These are phyloP conservation scores for Parotocinclus haroldoi DNA, from an alignment of 2,797 vertebrate species.

Conservation along the genomic window DNA sequence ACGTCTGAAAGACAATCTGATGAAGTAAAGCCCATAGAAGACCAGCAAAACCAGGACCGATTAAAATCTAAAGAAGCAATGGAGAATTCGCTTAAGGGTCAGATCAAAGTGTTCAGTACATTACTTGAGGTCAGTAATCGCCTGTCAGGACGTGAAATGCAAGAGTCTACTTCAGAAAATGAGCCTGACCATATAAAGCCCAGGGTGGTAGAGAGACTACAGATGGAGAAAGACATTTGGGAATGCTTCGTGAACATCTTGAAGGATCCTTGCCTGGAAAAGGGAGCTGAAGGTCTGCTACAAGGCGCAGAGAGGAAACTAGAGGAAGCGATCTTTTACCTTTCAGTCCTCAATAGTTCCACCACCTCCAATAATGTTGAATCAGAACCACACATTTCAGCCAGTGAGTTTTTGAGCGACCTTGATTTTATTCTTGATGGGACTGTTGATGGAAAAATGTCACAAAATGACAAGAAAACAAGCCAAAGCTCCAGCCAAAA, in stretches of 20 bases:
- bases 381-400: slow-evolving; percentile 5
- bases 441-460: slow-evolving; percentile 18
- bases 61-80: slow-evolving; percentile 32
- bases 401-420: slow-evolving; percentile 4
- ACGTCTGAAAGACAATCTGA: slow-evolving; percentile 21
- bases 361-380: background rate
- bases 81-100: slow-evolving; percentile 30
- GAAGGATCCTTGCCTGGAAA: slow-evolving; percentile 30
- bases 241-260: slow-evolving; percentile 44
- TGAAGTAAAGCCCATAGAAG: background rate
- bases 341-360: slow-evolving; percentile 36
- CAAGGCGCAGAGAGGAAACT: slow-evolving; percentile 44
- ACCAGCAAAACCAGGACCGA: background rate
- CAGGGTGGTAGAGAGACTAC: slow-evolving; percentile 38
- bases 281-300: slow-evolving; percentile 27
- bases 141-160: slow-evolving; percentile 34
- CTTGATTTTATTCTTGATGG: slow-evolving; percentile 26
- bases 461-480: too few relatives aligned
- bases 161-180: slow-evolving; percentile 6
- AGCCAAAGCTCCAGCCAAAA: too few relatives aligned
- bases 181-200: slow-evolving; percentile 21
- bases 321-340: slow-evolving; percentile 53
- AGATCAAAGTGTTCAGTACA: slow-evolving; percentile 50
- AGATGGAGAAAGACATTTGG: slow-evolving; percentile 58
- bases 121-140: slow-evolving; percentile 52